Percentiles rank a stretch among this genome's conserved stretches.
Conservation (phyloP, 2,797 vertebrate species). For the Buphagus erythrorhynchus region DNA sequence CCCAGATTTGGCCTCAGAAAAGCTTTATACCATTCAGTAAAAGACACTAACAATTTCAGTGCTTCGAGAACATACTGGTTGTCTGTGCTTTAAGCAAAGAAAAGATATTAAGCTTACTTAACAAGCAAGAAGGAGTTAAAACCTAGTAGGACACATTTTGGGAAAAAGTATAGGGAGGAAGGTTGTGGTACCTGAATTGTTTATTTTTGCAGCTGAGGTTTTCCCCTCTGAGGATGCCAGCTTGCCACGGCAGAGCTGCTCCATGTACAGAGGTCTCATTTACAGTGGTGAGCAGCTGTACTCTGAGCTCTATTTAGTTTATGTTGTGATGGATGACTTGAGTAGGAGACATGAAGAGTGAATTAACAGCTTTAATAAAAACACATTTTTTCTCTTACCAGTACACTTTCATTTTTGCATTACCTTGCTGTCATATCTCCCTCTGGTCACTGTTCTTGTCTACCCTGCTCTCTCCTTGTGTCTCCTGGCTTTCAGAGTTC, state of each 20-base stretch:
- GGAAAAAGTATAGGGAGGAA: not conserved
- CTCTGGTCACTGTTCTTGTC: not conserved
- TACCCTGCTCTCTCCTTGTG: not conserved
- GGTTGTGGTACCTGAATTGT: constrained; percentile 4
- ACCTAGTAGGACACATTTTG: not conserved
- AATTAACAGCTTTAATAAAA: constrained; percentile 43
- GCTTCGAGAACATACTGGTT: not conserved
- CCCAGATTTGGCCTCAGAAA: not conserved
- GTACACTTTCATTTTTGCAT: not conserved
- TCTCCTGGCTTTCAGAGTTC: not conserved
- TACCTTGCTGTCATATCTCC: not conserved
- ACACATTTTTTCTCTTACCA: constrained; percentile 16
- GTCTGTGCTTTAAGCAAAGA: not conserved
- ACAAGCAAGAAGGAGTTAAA: constrained; percentile 19
- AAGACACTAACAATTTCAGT: not conserved
- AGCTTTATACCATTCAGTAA: not conserved
- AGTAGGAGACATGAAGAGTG: not conserved
- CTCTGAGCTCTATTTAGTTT: constrained; percentile 27
- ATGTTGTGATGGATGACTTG: constrained; percentile 58
- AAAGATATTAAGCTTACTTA: not conserved
- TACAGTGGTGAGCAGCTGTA: constrained; percentile 28
- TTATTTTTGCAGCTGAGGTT: constrained; percentile 64
- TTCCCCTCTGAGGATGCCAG: not conserved
- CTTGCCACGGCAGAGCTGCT: not conserved
- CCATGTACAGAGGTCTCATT: constrained; percentile 1